Evolutionary conservation across 2,113 vertebrate species (phyloP), one percentile per base, ranked within the genome.

Genomic region (Sisor rabdophorus): DNA sequence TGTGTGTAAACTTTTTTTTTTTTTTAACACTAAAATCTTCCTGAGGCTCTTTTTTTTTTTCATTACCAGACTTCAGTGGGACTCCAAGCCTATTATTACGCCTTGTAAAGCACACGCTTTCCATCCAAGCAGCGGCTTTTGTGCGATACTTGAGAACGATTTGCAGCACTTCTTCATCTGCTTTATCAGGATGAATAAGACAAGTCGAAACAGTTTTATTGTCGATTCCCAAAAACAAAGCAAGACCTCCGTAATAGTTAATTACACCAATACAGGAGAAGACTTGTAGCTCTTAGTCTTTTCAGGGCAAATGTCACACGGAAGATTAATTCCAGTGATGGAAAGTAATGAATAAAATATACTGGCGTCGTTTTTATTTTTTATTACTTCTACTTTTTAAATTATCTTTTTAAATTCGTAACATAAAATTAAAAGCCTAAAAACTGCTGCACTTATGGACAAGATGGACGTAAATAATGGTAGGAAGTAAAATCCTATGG

Each of bases 201-300:
- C 64, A 67, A 67, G 64, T 48, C 64, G 17, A 67, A 17, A 26
- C 44, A 17, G 44, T 50, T 68, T n/a, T 68, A 68, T 11, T 50
- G 44, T 19, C 17, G 44, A 67, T 3, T 4, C 15, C 15, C 5
- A 22, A 24, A 44, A 32, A 64, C 3, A 47, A 47, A 67, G 10
- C 47, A 32, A 55, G 2, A n/a, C 7, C 3, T 10, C 9, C 1
- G 47, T 48, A 11, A 11, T 11, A 1, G 16, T 67, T 9, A 50
- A 68, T 24, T 48, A 17, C 7, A 47, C 36, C 13, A 26, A 67
- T 48, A 67, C 64, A 67, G 44, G 64, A 67, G 17, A 7, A 52
- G 22, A 52, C 65, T 52, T 69, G 65, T 20, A 28, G 65, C 22
- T 17, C 13, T 67, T 67, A 9, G 24, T 67, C 9, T 26, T 15